Evolutionary conservation across 2,797 vertebrate species (phyloP).

Genomic region (Hemibagrus guttatus): DNA sequence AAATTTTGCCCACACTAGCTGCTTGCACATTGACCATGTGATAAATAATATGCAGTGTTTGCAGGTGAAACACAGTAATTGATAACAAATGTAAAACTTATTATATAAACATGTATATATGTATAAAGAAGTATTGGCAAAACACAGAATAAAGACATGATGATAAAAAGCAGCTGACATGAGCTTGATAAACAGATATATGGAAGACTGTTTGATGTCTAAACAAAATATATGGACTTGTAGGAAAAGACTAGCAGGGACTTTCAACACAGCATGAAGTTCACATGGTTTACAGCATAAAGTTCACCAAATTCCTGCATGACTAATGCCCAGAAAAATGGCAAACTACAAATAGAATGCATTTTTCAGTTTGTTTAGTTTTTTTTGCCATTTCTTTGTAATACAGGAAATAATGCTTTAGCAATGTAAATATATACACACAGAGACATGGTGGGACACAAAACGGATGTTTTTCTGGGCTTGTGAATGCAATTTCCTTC

Average conservation of each 20-base stretch:
- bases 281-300: background rate
- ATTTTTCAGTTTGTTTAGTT: background rate
- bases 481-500: background rate
- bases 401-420: slow-evolving; percentile 2
- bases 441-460: background rate
- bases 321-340: background rate
- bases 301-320: background rate
- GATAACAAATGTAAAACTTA: background rate
- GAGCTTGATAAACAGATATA: background rate
- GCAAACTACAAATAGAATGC: background rate
- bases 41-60: background rate
- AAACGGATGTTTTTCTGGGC: background rate
- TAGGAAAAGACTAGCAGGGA: background rate
- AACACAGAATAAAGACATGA: background rate
- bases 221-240: slow-evolving; percentile 22
- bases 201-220: slow-evolving; percentile 4
- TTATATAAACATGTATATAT: background rate
- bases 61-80: background rate
- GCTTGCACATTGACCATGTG: no score
- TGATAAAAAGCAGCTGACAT: slow-evolving; percentile 1
- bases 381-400: background rate
- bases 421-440: background rate
- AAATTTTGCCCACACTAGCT: background rate
- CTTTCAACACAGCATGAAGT: background rate
- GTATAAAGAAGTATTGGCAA: background rate